Evolutionary conservation across 2,113 vertebrate genomes (phyloP).

Genomic region (Cryptomyrus ogoouensis): DNA sequence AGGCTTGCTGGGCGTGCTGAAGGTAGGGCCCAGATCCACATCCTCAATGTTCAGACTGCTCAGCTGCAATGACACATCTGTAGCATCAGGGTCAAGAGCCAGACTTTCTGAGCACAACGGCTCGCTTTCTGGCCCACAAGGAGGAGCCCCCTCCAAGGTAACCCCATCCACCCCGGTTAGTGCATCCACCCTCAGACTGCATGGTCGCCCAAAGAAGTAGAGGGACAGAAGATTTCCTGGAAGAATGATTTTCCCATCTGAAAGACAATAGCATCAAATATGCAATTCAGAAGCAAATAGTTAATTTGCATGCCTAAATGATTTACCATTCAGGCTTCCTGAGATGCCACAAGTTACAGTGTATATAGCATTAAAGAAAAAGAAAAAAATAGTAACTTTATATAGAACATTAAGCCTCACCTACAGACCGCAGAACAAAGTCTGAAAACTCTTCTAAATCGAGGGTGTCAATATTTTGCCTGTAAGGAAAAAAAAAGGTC

Average conservation of each 20-base stretch:
- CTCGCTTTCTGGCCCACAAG: background rate
- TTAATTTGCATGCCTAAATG: background rate
- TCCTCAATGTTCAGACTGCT: conserved; percentile 60
- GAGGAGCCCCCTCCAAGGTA: conserved; percentile 43
- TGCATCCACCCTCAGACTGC: conserved; percentile 60
- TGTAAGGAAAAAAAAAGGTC: conserved; percentile 39
- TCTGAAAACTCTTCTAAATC: conserved; percentile 71
- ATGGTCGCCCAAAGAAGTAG: conserved; percentile 74
- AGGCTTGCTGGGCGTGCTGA: conserved; percentile 44
- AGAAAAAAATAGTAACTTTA: background rate
- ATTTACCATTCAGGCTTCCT: background rate
- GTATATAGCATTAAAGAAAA: background rate
- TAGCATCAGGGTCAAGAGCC: conserved; percentile 40
- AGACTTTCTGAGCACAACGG: conserved; percentile 37
- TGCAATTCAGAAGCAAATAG: background rate
- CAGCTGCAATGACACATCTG: conserved; percentile 72
- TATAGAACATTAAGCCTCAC: conserved; percentile 54
- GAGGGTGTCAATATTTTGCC: conserved; percentile 69
- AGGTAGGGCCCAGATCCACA: conserved; percentile 9
- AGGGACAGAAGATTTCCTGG: conserved; percentile 74
- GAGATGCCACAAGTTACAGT: background rate
- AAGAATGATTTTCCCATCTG: conserved; percentile 77
- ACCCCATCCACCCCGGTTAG: conserved; percentile 73
- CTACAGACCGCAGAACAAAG: conserved; percentile 75
- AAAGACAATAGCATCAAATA: background rate